Conservation (phyloP, 2,113 vertebrate genomes). For the Pavo muticus region DNA sequence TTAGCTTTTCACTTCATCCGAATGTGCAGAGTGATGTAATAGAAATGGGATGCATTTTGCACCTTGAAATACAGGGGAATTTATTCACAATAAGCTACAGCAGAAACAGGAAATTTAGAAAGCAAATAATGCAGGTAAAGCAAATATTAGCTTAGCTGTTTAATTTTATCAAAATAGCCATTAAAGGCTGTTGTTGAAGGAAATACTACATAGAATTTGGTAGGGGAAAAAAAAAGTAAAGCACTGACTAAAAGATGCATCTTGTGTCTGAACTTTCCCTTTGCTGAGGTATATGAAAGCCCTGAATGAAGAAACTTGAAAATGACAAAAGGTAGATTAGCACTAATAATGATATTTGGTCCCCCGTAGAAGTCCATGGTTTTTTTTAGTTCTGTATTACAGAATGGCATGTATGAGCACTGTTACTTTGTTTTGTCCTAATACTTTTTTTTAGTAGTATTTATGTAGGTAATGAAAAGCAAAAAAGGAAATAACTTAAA, state of each 20-base stretch:
- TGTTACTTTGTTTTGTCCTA: background rate
- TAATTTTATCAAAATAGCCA: background rate
- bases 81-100: background rate
- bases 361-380: background rate
- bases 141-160: constrained; percentile 20
- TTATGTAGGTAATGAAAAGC: background rate
- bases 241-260: background rate
- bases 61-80: background rate
- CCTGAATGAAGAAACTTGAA: background rate
- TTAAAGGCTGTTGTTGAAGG: background rate
- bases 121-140: constrained; percentile 30
- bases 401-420: background rate
- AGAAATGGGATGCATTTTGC: constrained; percentile 4
- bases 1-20: background rate
- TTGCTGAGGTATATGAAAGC: background rate
- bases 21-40: background rate
- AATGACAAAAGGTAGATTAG: background rate
- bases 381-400: background rate
- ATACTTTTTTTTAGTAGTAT: background rate
- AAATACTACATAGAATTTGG: background rate
- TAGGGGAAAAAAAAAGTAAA: background rate
- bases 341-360: background rate
- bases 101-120: constrained; percentile 3
- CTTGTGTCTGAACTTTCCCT: background rate
- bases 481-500: background rate